Conservation (phyloP, 2,797 vertebrate genomes). For the Ctenopoma multispine region DNA sequence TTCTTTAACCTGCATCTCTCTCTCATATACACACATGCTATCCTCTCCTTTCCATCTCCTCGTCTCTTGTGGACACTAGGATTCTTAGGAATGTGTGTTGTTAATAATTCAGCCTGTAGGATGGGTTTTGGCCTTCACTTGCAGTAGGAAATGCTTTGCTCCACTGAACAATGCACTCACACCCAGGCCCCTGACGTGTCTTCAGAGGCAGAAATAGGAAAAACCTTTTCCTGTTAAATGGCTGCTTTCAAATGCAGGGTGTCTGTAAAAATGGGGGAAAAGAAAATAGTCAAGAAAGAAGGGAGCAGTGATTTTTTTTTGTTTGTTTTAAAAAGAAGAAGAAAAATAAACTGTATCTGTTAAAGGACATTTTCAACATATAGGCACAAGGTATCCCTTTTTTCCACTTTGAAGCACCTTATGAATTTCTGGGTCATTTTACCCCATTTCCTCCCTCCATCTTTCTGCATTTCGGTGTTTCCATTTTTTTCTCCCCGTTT, state of each 20-base stretch:
- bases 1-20: conserved; percentile 25
- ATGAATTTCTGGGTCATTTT: conserved; percentile 50
- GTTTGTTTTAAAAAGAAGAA: conserved; percentile 25
- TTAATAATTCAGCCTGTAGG: conserved; percentile 80
- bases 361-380: conserved; percentile 21
- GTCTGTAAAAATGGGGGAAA: conserved; percentile 34
- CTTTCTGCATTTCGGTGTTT: conserved; percentile 36
- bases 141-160: conserved; percentile 68
- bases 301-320: conserved; percentile 56
- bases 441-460: conserved; percentile 42
- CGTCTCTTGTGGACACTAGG: conserved; percentile 44
- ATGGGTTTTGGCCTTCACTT: conserved; percentile 78
- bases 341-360: conserved; percentile 22
- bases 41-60: conserved; percentile 12
- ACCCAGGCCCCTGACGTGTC: conserved; percentile 50
- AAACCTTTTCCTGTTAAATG: conserved; percentile 45
- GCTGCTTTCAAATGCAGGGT: conserved; percentile 53
- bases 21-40: neutral
- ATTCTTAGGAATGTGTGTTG: conserved; percentile 52
- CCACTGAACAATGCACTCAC: conserved; percentile 74
- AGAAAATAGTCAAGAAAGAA: conserved; percentile 38
- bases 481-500: conserved; percentile 38
- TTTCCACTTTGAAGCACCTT: conserved; percentile 15
- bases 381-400: conserved; percentile 6
- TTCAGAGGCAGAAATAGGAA: conserved; percentile 59